A percentile compares a stretch with the other conserved stretches of the same genome.
Evolutionary conservation across 2,797 vertebrate species (phyloP).

Genomic region (Chelidonichthys spinosus): DNA sequence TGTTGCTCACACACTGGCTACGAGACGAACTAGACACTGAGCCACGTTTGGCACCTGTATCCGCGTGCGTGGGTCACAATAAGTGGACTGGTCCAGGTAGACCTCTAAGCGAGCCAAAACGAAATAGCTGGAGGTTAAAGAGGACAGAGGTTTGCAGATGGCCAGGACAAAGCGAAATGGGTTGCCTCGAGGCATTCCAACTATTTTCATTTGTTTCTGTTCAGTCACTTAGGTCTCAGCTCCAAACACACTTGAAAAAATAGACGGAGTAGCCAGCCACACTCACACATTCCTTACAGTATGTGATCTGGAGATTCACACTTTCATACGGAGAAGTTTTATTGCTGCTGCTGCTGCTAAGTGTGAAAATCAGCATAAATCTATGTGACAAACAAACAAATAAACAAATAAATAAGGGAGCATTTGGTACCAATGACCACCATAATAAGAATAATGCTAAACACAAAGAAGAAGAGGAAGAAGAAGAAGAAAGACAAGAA

Average conservation of each 20-base stretch:
- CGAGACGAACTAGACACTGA: slow-evolving; percentile 16
- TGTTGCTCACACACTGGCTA: slow-evolving; percentile 36
- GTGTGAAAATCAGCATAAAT: slow-evolving; percentile 15
- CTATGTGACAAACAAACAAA: neutral
- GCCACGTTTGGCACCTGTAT: slow-evolving; percentile 42
- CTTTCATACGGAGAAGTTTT: neutral
- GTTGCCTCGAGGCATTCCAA: slow-evolving; percentile 62
- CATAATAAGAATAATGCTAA: neutral
- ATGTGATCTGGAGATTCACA: slow-evolving; percentile 62
- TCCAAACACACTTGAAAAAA: slow-evolving; percentile 67
- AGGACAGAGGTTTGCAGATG: slow-evolving; percentile 42
- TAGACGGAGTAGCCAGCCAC: slow-evolving; percentile 39
- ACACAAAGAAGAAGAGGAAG: neutral
- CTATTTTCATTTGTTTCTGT: slow-evolving; percentile 81
- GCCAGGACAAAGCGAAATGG: slow-evolving; percentile 43
- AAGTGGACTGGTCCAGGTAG: slow-evolving; percentile 29
- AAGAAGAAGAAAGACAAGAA: neutral
- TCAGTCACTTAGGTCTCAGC: slow-evolving; percentile 71
- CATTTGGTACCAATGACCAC: neutral
- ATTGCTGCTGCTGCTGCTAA: no score
- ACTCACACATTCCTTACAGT: slow-evolving; percentile 69
- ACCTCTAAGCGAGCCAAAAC: slow-evolving; percentile 11
- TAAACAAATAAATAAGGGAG: neutral
- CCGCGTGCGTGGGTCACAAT: slow-evolving; percentile 11
- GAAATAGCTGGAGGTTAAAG: slow-evolving; percentile 32